A percentile compares a stretch with the other conserved stretches of the same genome.
Evolutionary conservation across 2,888 invertebrate genomes (phyloP).

Genomic region (Drosophila pullipes): DNA sequence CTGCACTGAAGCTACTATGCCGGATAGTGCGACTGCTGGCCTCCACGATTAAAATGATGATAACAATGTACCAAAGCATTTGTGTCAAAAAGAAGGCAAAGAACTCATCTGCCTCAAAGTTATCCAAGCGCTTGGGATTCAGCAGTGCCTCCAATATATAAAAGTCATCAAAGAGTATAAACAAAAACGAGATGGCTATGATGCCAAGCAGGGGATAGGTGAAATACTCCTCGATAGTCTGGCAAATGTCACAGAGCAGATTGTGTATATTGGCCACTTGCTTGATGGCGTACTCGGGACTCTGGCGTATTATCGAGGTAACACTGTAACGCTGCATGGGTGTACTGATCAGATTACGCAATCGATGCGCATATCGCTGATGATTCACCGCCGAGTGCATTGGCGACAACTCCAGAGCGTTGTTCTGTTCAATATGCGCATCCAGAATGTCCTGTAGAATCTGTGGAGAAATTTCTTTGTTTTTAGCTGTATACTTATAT

Average conservation of each 20-base stretch:
- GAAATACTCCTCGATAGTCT: conserved; percentile 83
- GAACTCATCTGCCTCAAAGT: conserved; percentile 82
- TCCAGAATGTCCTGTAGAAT: conserved; percentile 82
- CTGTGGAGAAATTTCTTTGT: conserved; percentile 32
- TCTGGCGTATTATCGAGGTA: conserved; percentile 80
- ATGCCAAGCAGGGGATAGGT: conserved; percentile 83
- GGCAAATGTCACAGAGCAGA: conserved; percentile 83
- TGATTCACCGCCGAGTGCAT: conserved; percentile 74
- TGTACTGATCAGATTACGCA: conserved; percentile 59
- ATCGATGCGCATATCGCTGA: conserved; percentile 54
- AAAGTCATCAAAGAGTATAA: conserved; percentile 84
- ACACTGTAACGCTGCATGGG: conserved; percentile 76
- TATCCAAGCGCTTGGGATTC: conserved; percentile 78
- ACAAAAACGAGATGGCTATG: conserved; percentile 83
- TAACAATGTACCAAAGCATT: conserved; percentile 83
- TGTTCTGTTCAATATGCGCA: conserved; percentile 74
- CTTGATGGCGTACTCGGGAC: conserved; percentile 78
- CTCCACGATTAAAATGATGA: conserved; percentile 83
- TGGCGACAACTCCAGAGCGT: conserved; percentile 77
- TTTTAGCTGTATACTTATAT: no score
- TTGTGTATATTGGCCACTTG: conserved; percentile 83
- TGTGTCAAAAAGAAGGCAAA: conserved; percentile 83
- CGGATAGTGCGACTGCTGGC: conserved; percentile 80
- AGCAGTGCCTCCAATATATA: conserved; percentile 83
- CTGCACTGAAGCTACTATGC: conserved; percentile 77